Evolutionary conservation across 2,113 vertebrate species (phyloP), one percentile per base, ranked within the genome.

Genomic region (Crotalus horridus): DNA sequence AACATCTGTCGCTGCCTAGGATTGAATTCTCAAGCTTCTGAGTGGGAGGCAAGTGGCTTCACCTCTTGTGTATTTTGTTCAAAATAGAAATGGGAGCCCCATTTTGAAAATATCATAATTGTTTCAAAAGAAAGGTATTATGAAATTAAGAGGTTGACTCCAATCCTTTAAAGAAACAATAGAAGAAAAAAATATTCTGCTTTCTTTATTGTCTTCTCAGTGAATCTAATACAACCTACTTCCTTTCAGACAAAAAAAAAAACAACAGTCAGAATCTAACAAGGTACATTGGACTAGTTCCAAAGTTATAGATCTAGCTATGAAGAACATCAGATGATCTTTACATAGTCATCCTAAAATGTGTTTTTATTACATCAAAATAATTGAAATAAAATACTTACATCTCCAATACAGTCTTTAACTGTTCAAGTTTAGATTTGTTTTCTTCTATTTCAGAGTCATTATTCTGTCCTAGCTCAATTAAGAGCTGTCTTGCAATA

Each of bases 371-470:
- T 1, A 39, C n/a, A 3, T 11, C 56, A n/a, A 15, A 93, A n/a
- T 7, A 3, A 87, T 93, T 43, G 91, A 95, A 96, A 95, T 64
- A 0, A 95, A 85, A 92, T 69, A 97, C 98, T 98, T 97, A 98
- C 98, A 99, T 99, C 96, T 99, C 98, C 93, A 99, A 97, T 55
- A 99, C 98, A 0, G 98, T 98, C 95, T 99, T 99, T 2, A 99
- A 98, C 94, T 99, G 98, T 94, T 99, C 98, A 95, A 99, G 98
- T 95, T 99, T 99, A 94, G 98, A 97, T 97, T 99, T 99, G 94
- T 98, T 99, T 98, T 99, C 98, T 96, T 99, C 98, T 95, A 99
- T 99, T 97, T 99, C 98, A 58, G 98, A 98, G 95, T 99, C 98
- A 90, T 98, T 98, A 94, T 99, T 99, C 95, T 99, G 98, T 3